These are phyloP conservation scores for Nerophis ophidion DNA, from an alignment of 2,113 vertebrate genomes.

Conservation along the genomic window DNA sequence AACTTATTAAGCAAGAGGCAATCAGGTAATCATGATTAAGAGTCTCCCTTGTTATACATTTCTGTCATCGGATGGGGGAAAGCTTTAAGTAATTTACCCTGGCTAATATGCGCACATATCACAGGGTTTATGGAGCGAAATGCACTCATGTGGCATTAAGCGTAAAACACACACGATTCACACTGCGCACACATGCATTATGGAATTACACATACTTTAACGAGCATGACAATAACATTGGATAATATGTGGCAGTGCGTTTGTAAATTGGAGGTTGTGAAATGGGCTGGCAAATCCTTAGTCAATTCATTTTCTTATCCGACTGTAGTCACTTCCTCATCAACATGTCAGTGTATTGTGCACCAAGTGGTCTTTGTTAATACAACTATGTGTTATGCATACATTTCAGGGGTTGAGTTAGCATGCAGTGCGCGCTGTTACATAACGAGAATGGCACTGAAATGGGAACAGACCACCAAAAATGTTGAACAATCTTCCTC, in stretches of 20 bases:
- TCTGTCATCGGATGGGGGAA: slow-evolving; percentile 60
- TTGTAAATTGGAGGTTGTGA: slow-evolving; percentile 46
- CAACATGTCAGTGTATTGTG: neutral
- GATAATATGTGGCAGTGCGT: slow-evolving; percentile 46
- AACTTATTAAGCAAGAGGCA: slow-evolving; percentile 61
- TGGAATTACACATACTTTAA: slow-evolving; percentile 55
- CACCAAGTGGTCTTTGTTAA: neutral
- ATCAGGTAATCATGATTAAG: slow-evolving; percentile 64
- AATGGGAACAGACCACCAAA: neutral
- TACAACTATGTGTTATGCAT: neutral
- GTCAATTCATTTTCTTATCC: slow-evolving; percentile 32
- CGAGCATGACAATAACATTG: slow-evolving; percentile 47
- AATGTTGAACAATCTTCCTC: neutral
- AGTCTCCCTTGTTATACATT: slow-evolving; percentile 58
- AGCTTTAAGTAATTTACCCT: slow-evolving; percentile 64
- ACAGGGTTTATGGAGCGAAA: slow-evolving; percentile 61
- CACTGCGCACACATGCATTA: slow-evolving; percentile 41
- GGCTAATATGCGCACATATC: slow-evolving; percentile 61
- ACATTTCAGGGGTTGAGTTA: neutral
- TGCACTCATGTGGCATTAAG: slow-evolving; percentile 59
- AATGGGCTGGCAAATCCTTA: slow-evolving; percentile 37
- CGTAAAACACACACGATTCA: slow-evolving; percentile 55
- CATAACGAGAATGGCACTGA: no score
- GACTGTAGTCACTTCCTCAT: neutral
- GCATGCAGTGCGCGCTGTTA: no score